Evolutionary conservation across 2,888 invertebrate species (phyloP), one percentile per base, ranked within the genome.

Genomic region (Mantis religiosa): DNA sequence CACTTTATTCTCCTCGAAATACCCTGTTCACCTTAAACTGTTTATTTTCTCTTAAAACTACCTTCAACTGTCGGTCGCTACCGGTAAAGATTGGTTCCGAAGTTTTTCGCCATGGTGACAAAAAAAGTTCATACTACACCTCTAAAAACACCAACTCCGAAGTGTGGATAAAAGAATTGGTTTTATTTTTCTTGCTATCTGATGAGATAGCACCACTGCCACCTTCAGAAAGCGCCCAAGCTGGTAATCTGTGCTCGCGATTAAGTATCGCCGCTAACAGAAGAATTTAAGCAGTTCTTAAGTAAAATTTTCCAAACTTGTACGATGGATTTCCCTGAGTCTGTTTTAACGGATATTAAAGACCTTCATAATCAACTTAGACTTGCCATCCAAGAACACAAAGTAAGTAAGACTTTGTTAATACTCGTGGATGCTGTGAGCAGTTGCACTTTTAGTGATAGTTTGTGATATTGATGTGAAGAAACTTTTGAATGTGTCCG

Each of bases 331-430:
- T 82, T 89, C 34, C 87, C 89, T 12, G 84, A 89, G 92, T 94
- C 94, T 93, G 94, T 95, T 92, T 95, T 95, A 92, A 95, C 95
- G 93, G 95, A 95, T 92, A 95, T 95, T 92, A 93, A 94, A 89
- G 94, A 94, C 93, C 94, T 95, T 90, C 95, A 95, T 92, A 93
- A 93, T 89, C 95, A 95, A 92, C 93, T 95, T 91, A 95, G 94
- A 94, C 95, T 94, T 92, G 95, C 95, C 90, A 95, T 95, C 92
- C 94, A 94, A 92, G 93, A 95, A 92, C 95, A 95, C 93, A 95
- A 95, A 94, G 95, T 95, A 92, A 93, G 93, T 86, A 87, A n/a
- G n/a, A 87, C 41, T n/a, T 87, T 87, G 41, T 87, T n/a, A n/a
- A 54, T 34, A 54, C 34, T 82, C 30, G 82, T 41, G 28, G 20